Base-by-base conservation (phyloP, 2,797 vertebrate species). In the Xiphorhynchus erythropygius region DNA sequence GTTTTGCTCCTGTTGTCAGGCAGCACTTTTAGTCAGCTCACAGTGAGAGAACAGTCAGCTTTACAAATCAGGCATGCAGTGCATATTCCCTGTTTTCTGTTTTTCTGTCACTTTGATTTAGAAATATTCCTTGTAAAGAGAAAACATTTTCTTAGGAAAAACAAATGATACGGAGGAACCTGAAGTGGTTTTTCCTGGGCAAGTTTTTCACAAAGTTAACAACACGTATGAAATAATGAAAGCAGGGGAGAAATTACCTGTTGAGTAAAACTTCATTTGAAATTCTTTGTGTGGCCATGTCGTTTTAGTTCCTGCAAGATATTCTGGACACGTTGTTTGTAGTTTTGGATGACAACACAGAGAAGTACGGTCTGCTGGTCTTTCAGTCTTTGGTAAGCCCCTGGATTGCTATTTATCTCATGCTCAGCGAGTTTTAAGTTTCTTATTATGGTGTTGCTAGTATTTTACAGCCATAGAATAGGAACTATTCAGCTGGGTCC, bases 291-390 rank as follows among this genome's bases (percentile, higher is more conserved):
- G 91, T 57, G 67, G 93, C 91, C 56, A 4, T 97, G 24, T 87
- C 75, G 30, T 97, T 98, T 84, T 97, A 99, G 99, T 99, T 99
- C 97, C 97, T 99, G 77, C 98, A 99, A 98, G 99, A 99, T 95
- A 99, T 99, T 97, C 98, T 99, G 68, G 99, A 99, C 97, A 99
- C 99, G 0, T 98, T 99, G 57, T 99, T 99, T 96, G 99, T 99
- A 84, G 99, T 99, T 97, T 97, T 99, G 97, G 99, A 99, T 98
- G 99, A 99, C 97, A 99, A 99, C 97, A 99, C 99, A 14, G 99
- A 99, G 96, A 99, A 99, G 97, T 99, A 99, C 8, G 99, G 99
- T 46, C 98, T 99, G 11, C 96, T 99, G 95, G 99, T 99, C 96
- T 99, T 99, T 97, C 99, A 99, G 97, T 99, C 99, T 89, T 97